These are phyloP conservation scores for Dicerorhinus sumatrensis DNA, from an alignment of 2,113 vertebrate species.

Conservation along the genomic window DNA sequence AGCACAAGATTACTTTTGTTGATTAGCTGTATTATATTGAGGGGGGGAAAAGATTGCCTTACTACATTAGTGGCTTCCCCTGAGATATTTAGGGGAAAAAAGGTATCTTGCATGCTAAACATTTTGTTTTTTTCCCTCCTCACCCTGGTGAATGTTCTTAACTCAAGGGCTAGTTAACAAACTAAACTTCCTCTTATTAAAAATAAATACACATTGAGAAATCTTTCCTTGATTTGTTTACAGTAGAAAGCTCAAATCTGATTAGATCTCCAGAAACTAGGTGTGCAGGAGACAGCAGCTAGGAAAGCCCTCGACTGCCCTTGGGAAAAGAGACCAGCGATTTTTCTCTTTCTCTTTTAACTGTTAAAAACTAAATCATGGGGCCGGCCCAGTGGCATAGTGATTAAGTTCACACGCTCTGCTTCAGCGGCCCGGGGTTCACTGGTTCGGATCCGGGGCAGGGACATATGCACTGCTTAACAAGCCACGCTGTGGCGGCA, in stretches of 20 bases:
- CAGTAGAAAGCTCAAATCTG: slow-evolving; percentile 57
- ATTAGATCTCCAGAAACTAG: slow-evolving; percentile 48
- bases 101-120: neutral
- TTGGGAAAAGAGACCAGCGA: slow-evolving; percentile 53
- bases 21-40: neutral
- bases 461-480: no score
- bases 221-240: slow-evolving; percentile 66
- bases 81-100: neutral
- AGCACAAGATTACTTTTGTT: neutral
- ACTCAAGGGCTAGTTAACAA: slow-evolving; percentile 57
- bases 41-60: rapidly evolving
- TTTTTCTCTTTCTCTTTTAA: slow-evolving; percentile 1
- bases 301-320: slow-evolving; percentile 63
- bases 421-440: no score
- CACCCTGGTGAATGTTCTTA: neutral
- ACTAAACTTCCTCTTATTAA: slow-evolving; percentile 57
- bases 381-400: no score
- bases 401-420: no score
- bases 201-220: slow-evolving; percentile 56
- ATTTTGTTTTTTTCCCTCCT: neutral
- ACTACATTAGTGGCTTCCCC: neutral
- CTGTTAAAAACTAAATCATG: slow-evolving; percentile 37
- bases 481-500: no score
- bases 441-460: no score
- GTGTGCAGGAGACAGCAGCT: neutral